Evolutionary conservation across 2,888 invertebrate genomes (phyloP).

Genomic region (Cryptocephalus primarius): DNA sequence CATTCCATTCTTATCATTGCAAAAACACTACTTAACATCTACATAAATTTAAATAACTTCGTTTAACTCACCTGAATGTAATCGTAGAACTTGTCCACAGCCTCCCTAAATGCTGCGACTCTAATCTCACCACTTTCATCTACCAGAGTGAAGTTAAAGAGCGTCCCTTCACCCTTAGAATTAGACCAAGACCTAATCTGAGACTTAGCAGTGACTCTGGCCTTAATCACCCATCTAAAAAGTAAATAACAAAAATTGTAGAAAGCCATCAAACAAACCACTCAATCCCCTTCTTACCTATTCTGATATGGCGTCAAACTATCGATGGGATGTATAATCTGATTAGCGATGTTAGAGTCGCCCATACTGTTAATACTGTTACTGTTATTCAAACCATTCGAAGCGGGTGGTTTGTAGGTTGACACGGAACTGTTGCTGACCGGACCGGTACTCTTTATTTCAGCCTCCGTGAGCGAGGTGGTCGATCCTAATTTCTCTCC

Average conservation of each 20-base stretch:
- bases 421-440: neutral
- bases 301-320: conserved; percentile 91
- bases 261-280: neutral
- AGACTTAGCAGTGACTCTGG: conserved; percentile 74
- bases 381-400: conserved; percentile 4
- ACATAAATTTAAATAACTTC: neutral
- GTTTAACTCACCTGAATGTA: conserved; percentile 60
- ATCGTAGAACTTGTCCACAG: conserved; percentile 81
- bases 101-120: conserved; percentile 80
- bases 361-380: conserved; percentile 1
- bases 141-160: conserved; percentile 85
- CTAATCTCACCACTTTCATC: conserved; percentile 93
- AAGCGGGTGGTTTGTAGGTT: neutral
- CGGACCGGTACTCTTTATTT: neutral
- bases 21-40: neutral
- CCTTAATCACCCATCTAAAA: conserved; percentile 81
- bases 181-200: conserved; percentile 82
- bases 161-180: conserved; percentile 82
- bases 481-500: conserved; percentile 72
- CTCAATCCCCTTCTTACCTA: conserved; percentile 46
- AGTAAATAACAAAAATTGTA: neutral
- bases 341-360: conserved; percentile 16
- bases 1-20: too few relatives aligned
- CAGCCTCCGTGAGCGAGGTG: conserved; percentile 34
- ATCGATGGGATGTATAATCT: conserved; percentile 63